These are phyloP conservation scores for Liasis olivaceus DNA, from an alignment of 2,797 vertebrate species.

Conservation along the genomic window DNA sequence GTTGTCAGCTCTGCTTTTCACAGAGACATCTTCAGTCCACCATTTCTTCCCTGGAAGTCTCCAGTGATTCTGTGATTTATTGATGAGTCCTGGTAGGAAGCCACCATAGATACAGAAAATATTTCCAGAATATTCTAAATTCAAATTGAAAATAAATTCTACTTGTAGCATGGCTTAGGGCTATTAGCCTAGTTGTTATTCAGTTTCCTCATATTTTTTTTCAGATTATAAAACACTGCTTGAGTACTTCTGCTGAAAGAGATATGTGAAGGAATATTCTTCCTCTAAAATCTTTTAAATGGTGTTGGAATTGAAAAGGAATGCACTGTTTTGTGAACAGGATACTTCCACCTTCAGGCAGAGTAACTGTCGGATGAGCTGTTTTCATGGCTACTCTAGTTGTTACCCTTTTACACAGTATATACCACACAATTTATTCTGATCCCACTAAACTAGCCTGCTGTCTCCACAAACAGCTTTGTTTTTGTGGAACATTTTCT, in stretches of 20 bases:
- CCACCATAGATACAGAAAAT: neutral
- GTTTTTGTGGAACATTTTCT: neutral
- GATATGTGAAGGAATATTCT: neutral
- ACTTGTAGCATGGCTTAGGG: neutral
- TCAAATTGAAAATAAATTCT: neutral
- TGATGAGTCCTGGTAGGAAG: neutral
- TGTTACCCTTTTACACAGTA: neutral
- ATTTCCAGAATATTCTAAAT: neutral
- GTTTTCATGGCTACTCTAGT: neutral
- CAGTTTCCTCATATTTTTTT: neutral
- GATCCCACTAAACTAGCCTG: neutral
- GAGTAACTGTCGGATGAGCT: neutral
- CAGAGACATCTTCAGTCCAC: neutral
- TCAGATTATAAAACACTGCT: slow-evolving; percentile 1
- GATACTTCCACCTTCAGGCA: neutral
- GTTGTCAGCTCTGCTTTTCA: neutral
- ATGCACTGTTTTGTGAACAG: neutral
- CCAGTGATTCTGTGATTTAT: neutral
- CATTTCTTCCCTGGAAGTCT: neutral
- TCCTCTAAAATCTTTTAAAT: neutral
- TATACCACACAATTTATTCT: neutral
- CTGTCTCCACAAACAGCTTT: neutral
- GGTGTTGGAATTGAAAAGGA: neutral
- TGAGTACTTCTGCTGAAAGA: neutral
- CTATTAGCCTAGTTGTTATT: neutral